Evolutionary conservation across 2,888 invertebrate genomes (phyloP).

Genomic region (Camponotus fellah): DNA sequence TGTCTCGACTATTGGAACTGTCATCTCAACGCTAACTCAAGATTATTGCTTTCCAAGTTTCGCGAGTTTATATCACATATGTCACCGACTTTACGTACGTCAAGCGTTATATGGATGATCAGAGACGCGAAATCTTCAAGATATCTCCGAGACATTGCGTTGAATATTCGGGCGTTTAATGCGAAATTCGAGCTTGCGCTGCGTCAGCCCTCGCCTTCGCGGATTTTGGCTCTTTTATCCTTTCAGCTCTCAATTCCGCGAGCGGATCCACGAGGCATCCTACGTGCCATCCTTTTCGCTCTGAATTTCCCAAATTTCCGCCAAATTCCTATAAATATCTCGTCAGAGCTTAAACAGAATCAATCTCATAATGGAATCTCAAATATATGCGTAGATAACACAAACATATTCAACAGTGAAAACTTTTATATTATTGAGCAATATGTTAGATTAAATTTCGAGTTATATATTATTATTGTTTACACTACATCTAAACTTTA

Average conservation of each 20-base stretch:
- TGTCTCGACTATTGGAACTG: background rate
- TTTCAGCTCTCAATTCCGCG: conserved; percentile 30
- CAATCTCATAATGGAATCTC: conserved; percentile 35
- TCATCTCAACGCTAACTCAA: conserved; percentile 1
- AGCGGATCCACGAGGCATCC: background rate
- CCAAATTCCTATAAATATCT: conserved; percentile 41
- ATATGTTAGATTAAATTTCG: conserved; percentile 32
- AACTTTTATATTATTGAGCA: conserved; percentile 20
- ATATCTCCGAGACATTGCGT: conserved; percentile 64
- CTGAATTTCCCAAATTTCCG: conserved; percentile 41
- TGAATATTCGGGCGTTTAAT: conserved; percentile 69
- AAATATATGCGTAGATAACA: background rate
- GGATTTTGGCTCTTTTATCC: conserved; percentile 19
- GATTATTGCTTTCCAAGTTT: conserved; percentile 45
- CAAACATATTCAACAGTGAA: conserved; percentile 33
- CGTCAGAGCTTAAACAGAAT: conserved; percentile 32
- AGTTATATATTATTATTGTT: background rate
- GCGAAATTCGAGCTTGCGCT: conserved; percentile 32
- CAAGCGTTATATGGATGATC: conserved; percentile 16
- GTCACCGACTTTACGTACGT: conserved; percentile 41
- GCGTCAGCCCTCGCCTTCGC: conserved; percentile 23
- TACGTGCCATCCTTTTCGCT: background rate
- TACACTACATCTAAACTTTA: too few species aligned
- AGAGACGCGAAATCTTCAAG: conserved; percentile 47
- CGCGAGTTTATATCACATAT: conserved; percentile 29